Conservation (phyloP, 2,113 vertebrate species). For the Xerus inauris region DNA sequence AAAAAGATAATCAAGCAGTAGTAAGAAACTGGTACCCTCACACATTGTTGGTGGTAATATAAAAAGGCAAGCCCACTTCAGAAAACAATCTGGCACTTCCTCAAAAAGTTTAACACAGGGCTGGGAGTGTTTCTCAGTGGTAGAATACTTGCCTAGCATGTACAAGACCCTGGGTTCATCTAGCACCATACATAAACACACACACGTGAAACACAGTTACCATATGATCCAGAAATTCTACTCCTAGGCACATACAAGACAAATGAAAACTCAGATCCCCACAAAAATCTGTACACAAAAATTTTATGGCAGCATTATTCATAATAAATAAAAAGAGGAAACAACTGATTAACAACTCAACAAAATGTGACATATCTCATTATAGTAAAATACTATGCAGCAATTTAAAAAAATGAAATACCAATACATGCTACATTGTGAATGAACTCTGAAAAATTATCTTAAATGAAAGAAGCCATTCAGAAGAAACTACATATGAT, state of each 20-base stretch:
- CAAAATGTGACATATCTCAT: background rate
- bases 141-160: too few species aligned
- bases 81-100: too few species aligned
- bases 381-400: background rate
- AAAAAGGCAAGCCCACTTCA: too few species aligned
- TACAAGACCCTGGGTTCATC: background rate
- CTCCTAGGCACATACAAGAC: background rate
- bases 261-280: background rate
- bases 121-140: too few species aligned
- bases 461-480: background rate
- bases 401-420: background rate
- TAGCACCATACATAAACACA: background rate
- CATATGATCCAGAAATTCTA: background rate
- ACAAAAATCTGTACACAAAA: background rate
- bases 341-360: background rate
- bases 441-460: background rate
- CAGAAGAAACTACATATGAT: background rate
- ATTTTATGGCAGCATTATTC: background rate
- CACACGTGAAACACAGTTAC: background rate
- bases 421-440: background rate
- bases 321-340: background rate
- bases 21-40: too few species aligned
- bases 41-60: too few species aligned
- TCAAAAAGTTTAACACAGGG: too few species aligned
- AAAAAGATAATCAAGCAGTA: too few species aligned